Conservation (phyloP, 2,888 invertebrate species). For the Bombyx huttoni region DNA sequence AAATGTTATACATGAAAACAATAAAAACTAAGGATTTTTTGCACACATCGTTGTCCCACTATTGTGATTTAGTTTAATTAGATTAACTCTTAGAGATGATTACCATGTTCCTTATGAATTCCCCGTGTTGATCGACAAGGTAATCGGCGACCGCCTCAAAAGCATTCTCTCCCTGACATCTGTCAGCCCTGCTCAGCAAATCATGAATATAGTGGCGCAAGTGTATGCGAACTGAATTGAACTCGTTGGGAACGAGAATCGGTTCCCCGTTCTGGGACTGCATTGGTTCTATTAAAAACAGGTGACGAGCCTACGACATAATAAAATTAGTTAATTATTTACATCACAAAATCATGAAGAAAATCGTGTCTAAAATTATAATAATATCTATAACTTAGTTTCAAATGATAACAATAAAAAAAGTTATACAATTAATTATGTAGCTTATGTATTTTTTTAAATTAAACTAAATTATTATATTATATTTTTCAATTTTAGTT, state of each 20-base stretch:
- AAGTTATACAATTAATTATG: too few species aligned
- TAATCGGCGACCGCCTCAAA: slow-evolving; percentile 21
- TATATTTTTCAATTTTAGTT: too few species aligned
- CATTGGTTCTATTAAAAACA: slow-evolving; percentile 24
- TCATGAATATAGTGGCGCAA: slow-evolving; percentile 29
- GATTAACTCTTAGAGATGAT: slow-evolving; percentile 5
- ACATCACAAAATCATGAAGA: background rate
- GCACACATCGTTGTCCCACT: too few species aligned
- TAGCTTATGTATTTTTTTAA: too few species aligned
- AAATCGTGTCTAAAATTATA: too few species aligned
- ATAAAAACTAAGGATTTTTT: too few species aligned
- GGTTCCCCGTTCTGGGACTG: slow-evolving; percentile 16
- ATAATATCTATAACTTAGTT: too few species aligned
- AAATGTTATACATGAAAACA: background rate
- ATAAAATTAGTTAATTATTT: background rate
- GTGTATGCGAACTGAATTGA: slow-evolving; percentile 21
- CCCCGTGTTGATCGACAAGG: slow-evolving; percentile 19
- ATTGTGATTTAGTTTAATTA: background rate
- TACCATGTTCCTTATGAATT: slow-evolving; percentile 31
- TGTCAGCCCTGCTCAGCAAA: slow-evolving; percentile 17
- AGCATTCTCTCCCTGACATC: slow-evolving; percentile 10
- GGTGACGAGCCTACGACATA: slow-evolving; percentile 27
- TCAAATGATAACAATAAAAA: too few species aligned
- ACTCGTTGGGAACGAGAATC: slow-evolving; percentile 27
- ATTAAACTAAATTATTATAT: too few species aligned